Evolutionary conservation across 2,888 invertebrate species (phyloP).

Genomic region (Rhyacophila evoluta): DNA sequence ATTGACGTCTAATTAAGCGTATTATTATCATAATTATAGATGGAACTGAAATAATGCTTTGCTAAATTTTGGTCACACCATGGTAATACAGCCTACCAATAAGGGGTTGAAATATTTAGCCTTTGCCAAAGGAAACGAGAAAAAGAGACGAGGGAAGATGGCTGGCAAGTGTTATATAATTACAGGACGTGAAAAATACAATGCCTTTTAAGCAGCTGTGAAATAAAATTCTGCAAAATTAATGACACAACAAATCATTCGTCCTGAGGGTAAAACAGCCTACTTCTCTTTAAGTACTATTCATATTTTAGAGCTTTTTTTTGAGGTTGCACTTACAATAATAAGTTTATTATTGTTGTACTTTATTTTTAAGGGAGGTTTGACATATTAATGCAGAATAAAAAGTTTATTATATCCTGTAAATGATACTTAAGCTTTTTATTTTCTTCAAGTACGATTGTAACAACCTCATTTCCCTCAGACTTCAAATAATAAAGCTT

Average conservation of each 20-base stretch:
- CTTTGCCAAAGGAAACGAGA: not conserved
- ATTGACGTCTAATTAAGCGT: too few relatives aligned
- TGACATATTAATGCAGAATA: too few relatives aligned
- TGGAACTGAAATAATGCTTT: too few relatives aligned
- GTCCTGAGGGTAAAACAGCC: not conserved
- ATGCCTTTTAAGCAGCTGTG: constrained; percentile 6
- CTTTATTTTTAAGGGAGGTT: too few relatives aligned
- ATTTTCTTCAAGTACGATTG: too few relatives aligned
- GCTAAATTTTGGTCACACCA: not conserved
- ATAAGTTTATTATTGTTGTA: not conserved
- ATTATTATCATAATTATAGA: too few relatives aligned
- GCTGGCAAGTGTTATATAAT: constrained; percentile 23
- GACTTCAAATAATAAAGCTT: too few relatives aligned
- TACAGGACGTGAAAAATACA: constrained; percentile 26
- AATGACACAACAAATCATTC: constrained; percentile 19
- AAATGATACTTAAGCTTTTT: too few relatives aligned
- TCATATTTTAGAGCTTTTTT: not conserved
- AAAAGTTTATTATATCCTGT: too few relatives aligned
- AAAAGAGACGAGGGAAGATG: not conserved
- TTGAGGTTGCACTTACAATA: not conserved
- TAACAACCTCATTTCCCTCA: too few relatives aligned
- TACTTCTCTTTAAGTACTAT: not conserved
- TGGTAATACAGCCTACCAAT: not conserved
- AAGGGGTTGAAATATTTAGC: constrained; percentile 18
- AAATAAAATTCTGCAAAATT: constrained; percentile 13